Percentiles rank a stretch among this genome's conserved stretches.
Conservation (phyloP, 1,140 invertebrate genomes). For the Drosophila aff. region DNA sequence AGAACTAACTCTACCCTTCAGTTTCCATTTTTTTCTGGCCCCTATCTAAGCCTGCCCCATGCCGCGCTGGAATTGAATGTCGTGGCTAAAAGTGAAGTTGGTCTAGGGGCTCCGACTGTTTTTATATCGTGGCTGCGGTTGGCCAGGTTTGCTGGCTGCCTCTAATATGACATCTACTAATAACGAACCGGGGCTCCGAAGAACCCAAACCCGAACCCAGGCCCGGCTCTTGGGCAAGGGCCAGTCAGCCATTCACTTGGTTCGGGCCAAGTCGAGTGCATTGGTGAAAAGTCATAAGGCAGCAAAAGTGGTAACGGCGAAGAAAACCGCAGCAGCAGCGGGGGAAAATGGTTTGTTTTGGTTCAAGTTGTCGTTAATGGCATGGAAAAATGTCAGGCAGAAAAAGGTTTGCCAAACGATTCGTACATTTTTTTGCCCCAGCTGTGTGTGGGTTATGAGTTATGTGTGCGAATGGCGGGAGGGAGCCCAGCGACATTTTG, state of each 20-base stretch:
- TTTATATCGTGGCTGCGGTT: conserved; percentile 38
- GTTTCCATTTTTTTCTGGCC: conserved; percentile 10
- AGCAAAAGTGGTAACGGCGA: conserved; percentile 44
- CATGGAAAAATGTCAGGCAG: conserved; percentile 77
- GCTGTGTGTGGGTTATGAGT: conserved; percentile 38
- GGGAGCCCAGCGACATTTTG: conserved; percentile 47
- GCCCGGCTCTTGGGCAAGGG: conserved; percentile 39
- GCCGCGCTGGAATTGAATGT: conserved; percentile 70
- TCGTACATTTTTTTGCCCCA: conserved; percentile 29
- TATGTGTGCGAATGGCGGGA: conserved; percentile 38
- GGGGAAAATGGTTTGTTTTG: conserved; percentile 58
- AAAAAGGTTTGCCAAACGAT: conserved; percentile 56
- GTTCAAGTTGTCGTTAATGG: conserved; percentile 70
- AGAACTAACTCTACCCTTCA: neutral
- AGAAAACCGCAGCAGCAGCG: conserved; percentile 35
- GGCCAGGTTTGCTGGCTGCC: conserved; percentile 32
- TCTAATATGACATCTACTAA: conserved; percentile 80
- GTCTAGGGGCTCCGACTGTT: conserved; percentile 34
- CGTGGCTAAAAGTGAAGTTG: conserved; percentile 74
- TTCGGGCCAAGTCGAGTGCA: conserved; percentile 69
- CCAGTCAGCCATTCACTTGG: conserved; percentile 69
- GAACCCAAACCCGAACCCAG: neutral
- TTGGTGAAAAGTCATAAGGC: conserved; percentile 79
- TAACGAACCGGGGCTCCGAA: conserved; percentile 50
- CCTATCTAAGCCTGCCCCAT: conserved; percentile 56